Conservation (phyloP, 1,140 invertebrate species). For the Rhagoletis pomonella region DNA sequence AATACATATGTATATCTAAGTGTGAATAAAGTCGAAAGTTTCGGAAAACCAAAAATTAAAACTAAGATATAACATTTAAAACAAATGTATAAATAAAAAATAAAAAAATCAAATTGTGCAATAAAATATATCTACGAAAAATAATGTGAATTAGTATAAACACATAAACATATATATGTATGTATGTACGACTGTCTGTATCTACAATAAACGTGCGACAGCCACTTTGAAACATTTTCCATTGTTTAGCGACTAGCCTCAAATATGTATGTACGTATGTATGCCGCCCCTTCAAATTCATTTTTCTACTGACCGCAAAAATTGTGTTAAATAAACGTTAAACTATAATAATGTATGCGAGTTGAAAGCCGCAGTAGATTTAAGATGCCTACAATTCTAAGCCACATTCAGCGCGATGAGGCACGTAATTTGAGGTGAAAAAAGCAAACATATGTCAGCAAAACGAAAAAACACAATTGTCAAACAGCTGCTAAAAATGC, state of each 20-base stretch:
- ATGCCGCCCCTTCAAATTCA: neutral
- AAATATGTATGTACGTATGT: neutral
- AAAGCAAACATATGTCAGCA: slow-evolving; percentile 39
- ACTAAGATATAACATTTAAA: neutral
- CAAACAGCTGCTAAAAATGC: slow-evolving; percentile 42
- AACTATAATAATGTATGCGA: neutral
- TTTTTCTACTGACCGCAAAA: slow-evolving; percentile 27
- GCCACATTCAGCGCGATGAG: slow-evolving; percentile 14
- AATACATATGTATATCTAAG: neutral
- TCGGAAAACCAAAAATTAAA: neutral
- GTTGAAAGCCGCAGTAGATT: slow-evolving; percentile 5
- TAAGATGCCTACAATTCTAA: slow-evolving; percentile 5
- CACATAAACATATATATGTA: neutral
- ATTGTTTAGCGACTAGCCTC: neutral
- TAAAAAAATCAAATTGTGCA: too few species aligned
- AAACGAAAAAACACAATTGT: neutral
- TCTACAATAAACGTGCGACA: too few species aligned
- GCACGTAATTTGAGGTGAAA: slow-evolving; percentile 11
- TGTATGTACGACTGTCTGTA: too few species aligned
- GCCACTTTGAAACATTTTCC: neutral
- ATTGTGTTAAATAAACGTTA: slow-evolving; percentile 16
- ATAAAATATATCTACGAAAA: neutral
- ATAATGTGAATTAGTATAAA: neutral
- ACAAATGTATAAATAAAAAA: too few species aligned
- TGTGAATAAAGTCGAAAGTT: neutral